Percentiles rank a stretch among this genome's conserved stretches.
Evolutionary conservation across 2,113 vertebrate genomes (phyloP).

Genomic region (Dicaeum eximium): DNA sequence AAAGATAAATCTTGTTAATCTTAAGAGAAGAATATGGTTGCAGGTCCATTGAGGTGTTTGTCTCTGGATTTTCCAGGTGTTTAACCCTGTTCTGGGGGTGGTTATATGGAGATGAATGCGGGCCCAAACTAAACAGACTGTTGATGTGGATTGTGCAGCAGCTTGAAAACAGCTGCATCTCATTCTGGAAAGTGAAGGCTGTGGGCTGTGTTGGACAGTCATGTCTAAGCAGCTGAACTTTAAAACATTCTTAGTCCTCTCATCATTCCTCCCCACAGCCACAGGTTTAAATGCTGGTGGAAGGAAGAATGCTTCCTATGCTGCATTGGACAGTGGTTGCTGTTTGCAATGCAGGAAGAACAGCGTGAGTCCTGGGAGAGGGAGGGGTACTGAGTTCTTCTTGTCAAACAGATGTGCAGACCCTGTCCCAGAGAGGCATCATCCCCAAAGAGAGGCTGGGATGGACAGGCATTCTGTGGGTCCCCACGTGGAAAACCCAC

Average conservation of each 20-base stretch:
- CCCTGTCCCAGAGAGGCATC: neutral
- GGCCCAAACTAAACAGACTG: neutral
- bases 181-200: neutral
- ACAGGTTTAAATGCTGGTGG: neutral
- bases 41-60: neutral
- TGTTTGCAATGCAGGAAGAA: neutral
- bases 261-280: neutral
- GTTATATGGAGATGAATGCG: neutral
- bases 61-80: neutral
- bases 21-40: neutral
- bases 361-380: neutral
- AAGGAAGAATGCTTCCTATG: neutral
- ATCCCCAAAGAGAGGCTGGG: neutral
- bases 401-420: neutral
- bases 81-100: neutral
- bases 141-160: neutral
- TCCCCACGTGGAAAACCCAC: neutral
- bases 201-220: neutral
- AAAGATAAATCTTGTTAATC: neutral
- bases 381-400: neutral
- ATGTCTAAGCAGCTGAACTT: neutral
- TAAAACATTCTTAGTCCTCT: neutral
- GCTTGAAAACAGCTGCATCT: neutral
- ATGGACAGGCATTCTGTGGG: neutral
- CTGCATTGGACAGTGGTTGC: neutral